These are phyloP conservation scores for Pipra filicauda DNA, from an alignment of 2,113 vertebrate species.

Conservation along the genomic window DNA sequence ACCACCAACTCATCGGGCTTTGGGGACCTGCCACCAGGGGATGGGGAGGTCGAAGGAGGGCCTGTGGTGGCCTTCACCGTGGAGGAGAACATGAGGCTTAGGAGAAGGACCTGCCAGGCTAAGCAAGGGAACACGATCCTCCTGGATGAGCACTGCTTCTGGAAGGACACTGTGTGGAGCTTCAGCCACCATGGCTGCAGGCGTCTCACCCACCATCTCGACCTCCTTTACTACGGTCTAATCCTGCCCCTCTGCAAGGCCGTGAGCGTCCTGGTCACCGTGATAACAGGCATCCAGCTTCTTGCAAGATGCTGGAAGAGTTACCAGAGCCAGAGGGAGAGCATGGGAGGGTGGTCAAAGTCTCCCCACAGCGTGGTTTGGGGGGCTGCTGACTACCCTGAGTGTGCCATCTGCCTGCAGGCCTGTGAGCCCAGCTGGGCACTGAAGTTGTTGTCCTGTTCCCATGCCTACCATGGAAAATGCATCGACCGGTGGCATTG, in stretches of 20 bases:
- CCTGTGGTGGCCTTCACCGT: not conserved
- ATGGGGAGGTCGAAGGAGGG: rapidly evolving
- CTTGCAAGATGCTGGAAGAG: not conserved
- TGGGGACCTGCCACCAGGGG: not conserved
- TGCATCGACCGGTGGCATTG: conserved; percentile 86
- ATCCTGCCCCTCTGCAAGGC: not conserved
- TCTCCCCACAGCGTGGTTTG: rapidly evolving
- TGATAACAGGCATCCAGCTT: not conserved
- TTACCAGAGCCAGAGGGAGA: not conserved
- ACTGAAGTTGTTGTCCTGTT: conserved; percentile 70
- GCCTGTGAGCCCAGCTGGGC: not conserved
- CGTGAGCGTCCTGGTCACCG: not conserved
- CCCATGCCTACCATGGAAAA: conserved; percentile 77
- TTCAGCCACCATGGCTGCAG: not conserved
- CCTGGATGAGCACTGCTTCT: not conserved
- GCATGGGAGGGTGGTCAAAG: not conserved
- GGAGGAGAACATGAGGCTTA: not conserved
- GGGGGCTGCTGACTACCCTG: rapidly evolving
- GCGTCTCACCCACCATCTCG: not conserved
- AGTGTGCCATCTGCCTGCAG: conserved; percentile 75
- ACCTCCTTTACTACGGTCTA: not conserved
- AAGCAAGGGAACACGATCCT: rapidly evolving
- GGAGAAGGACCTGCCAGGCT: not conserved
- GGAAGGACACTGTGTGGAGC: not conserved
- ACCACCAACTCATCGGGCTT: not conserved